phyloP scores from a whole-genome alignment of 2,797 vertebrate genomes.

The Vipera latastei region DNA sequence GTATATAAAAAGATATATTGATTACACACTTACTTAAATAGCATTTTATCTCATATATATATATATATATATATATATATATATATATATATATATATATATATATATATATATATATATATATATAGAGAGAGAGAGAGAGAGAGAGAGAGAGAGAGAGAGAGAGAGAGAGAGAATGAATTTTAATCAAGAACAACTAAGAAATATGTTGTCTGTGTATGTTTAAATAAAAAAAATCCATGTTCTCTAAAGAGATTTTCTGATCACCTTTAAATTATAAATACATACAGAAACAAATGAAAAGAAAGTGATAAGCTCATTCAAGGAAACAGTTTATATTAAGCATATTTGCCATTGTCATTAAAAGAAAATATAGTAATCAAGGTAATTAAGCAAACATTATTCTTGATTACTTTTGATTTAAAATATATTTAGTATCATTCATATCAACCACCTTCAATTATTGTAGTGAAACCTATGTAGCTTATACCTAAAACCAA shows the following conservation, averaged over 20 bases:
- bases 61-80: too few species aligned
- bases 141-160: too few species aligned
- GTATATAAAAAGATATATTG: neutral
- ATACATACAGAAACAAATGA: neutral
- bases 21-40: neutral
- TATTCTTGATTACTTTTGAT: slow-evolving; percentile 4
- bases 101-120: too few species aligned
- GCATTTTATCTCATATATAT: neutral
- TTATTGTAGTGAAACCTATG: neutral
- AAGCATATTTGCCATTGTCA: neutral
- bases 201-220: neutral
- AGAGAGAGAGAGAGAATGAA: neutral
- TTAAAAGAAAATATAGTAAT: neutral
- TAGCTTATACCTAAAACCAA: neutral
- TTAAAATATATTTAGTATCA: neutral
- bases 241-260: neutral
- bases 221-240: neutral
- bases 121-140: too few species aligned
- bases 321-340: neutral
- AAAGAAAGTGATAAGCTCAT: neutral
- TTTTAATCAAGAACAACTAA: neutral
- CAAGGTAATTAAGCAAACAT: neutral
- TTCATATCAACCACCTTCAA: neutral
- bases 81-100: too few species aligned
- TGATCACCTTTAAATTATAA: neutral